Base-by-base conservation (phyloP, 2,797 vertebrate genomes). In the Malacoctenus gilli region DNA sequence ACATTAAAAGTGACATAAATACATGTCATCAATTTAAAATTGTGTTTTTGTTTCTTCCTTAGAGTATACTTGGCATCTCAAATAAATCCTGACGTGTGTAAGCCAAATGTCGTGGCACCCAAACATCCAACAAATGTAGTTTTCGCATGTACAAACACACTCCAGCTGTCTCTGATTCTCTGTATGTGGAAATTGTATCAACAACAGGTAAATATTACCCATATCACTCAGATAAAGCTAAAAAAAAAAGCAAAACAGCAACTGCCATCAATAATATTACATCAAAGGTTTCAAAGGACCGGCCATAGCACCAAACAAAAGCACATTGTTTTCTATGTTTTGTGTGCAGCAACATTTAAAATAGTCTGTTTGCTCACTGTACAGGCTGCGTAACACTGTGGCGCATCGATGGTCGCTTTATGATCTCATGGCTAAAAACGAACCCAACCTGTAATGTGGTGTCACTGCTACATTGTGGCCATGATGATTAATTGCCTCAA, bases 221-320 rank as follows among this genome's bases (percentile, higher is more conserved):
- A 66, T 57, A 58, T 31, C 16, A 64, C 32, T 47, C 56, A 23
- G 37, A 12, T 5, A 44, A 71, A 42, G 70, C 55, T 62, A 52
- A 10, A 48, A 59, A 7, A 59, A 58, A 35, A 51, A 37, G 49
- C 38, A 63, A 32, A 35, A 43, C 32, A 59, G 25, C n/a, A 28
- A 28, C 54, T 59, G 68, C 35, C 40, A 70, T 63, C 68, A 62
- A 51, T 15, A 62, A 59, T n/a, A 70, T 66, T 6, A 77, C 21
- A 72, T 73, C 28, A 43, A 56, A 68, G 38, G 58, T 48, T 60
- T 53, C 51, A 41, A 11, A 54, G 60, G 38, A 77, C 73, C 60
- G 75, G 68, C 55, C 56, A 57, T 64, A 79, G 84, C 82, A 89
- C 82, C 84, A 68, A 84, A 83, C 48, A 68, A 68, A 85, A 77